Base-by-base conservation (phyloP, 2,113 vertebrate genomes). In the Progne subis region DNA sequence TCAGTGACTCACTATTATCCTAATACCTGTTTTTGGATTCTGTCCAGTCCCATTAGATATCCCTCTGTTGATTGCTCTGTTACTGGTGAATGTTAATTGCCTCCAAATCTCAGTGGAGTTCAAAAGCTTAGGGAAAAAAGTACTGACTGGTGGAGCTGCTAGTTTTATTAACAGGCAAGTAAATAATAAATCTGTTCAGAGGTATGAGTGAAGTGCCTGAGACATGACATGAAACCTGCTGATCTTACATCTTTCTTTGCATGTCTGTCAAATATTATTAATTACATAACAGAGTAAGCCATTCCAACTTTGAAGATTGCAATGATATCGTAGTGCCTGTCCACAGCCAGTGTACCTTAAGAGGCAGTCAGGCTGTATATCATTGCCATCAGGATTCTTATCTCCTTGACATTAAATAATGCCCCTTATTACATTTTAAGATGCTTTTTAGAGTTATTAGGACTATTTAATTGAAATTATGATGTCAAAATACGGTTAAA, bases 71-170 rank as follows among this genome's bases (percentile, higher is more conserved):
- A 98, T 98, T 98, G 97, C 97, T 98, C 97, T 98, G 97, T 98
- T 98, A 98, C 98, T 97, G 89, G 95, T 96, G 97, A 97, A 98
- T 97, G 97, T 98, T 98, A 98, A 98, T 98, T 98, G 98, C 98
- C 96, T 98, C 90, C 95, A 97, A 98, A 97, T 97, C 98, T 98
- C 98, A 95, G 94, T 4, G 95, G 97, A 98, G 93, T 98, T 98
- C 96, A 95, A 95, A 98, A 94, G 97, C 97, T 96, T 82, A 75
- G 91, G 94, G 63, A 46, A 85, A 83, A 95, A 96, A 90, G 87
- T 91, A 92, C 88, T 92, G 96, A 86, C 95, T 97, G 95, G 95
- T 32, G 60, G 97, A 98, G 91, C 95, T 97, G 95, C 16, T 96
- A 81, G 89, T 97, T 98, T 98, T 97, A 97, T 98, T 97, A 98